These are phyloP conservation scores for Pseudomyrmex concolor DNA, from an alignment of 1,140 invertebrate species.

Conservation along the genomic window DNA sequence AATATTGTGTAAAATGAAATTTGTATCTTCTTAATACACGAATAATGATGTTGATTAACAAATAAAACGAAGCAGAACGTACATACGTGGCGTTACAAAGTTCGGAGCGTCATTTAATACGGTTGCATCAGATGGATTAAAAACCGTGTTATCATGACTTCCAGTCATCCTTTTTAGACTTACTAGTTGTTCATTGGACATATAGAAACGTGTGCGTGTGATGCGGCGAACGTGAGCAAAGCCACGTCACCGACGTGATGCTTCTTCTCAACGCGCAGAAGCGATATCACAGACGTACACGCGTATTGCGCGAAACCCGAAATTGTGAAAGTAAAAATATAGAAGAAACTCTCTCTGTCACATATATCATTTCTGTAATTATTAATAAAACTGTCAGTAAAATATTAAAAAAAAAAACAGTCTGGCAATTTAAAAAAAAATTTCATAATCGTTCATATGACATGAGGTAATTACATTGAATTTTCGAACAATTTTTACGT, in stretches of 20 bases:
- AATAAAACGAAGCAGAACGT: neutral
- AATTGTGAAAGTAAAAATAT: too few species aligned
- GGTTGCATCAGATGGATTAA: conserved; percentile 2
- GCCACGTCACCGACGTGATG: conserved; percentile 68
- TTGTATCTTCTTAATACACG: neutral
- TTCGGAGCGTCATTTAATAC: neutral
- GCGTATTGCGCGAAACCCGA: neutral
- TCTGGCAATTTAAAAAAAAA: too few species aligned
- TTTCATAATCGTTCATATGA: too few species aligned
- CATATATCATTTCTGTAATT: too few species aligned
- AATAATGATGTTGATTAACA: conserved; percentile 17
- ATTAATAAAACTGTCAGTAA: too few species aligned
- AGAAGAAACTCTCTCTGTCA: too few species aligned
- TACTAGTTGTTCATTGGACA: neutral
- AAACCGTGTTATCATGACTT: neutral
- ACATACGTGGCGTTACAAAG: neutral
- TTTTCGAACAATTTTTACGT: too few species aligned
- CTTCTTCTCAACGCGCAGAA: conserved; percentile 58
- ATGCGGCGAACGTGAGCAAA: conserved; percentile 50
- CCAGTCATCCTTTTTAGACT: conserved; percentile 42
- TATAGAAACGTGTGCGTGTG: conserved; percentile 16
- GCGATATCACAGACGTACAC: conserved; percentile 54
- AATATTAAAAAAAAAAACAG: too few species aligned
- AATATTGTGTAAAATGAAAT: conserved; percentile 4
- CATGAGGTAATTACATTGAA: too few species aligned